phyloP scores from a whole-genome alignment of 2,888 invertebrate species.

The Linnaemya vulpina region DNA sequence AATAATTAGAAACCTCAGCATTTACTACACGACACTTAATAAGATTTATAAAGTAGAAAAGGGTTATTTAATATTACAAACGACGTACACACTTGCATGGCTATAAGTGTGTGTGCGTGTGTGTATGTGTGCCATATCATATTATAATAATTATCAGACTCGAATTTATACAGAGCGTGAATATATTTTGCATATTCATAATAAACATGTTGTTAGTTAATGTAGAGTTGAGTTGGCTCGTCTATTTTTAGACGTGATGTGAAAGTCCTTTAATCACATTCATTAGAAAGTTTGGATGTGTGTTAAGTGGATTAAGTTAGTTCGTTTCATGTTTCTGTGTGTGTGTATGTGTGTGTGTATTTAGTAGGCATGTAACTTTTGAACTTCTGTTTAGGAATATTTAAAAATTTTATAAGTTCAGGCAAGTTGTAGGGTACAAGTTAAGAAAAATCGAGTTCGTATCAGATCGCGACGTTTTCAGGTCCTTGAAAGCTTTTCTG shows the following conservation, averaged over 20 bases:
- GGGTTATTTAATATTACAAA: background rate
- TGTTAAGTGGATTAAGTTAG: background rate
- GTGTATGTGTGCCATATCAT: constrained; percentile 3
- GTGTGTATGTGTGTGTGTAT: background rate
- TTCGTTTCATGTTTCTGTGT: background rate
- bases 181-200: constrained; percentile 1
- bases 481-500: too few species aligned
- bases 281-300: background rate
- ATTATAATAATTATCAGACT: constrained; percentile 40
- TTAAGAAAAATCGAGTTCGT: too few species aligned
- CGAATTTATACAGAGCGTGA: background rate
- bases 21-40: constrained; percentile 17
- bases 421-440: too few species aligned
- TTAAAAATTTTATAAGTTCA: too few species aligned
- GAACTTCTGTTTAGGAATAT: too few species aligned
- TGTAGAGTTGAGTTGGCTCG: background rate
- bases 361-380: background rate
- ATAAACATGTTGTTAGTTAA: background rate
- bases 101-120: background rate
- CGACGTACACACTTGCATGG: background rate
- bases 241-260: background rate
- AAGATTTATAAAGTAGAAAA: constrained; percentile 21
- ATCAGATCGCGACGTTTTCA: too few species aligned
- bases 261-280: constrained; percentile 32
- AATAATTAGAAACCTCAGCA: background rate